A percentile compares a stretch with the other conserved stretches of the same genome.
Evolutionary conservation across 2,888 invertebrate genomes (phyloP).

Genomic region (Dolichopus griseipennis): DNA sequence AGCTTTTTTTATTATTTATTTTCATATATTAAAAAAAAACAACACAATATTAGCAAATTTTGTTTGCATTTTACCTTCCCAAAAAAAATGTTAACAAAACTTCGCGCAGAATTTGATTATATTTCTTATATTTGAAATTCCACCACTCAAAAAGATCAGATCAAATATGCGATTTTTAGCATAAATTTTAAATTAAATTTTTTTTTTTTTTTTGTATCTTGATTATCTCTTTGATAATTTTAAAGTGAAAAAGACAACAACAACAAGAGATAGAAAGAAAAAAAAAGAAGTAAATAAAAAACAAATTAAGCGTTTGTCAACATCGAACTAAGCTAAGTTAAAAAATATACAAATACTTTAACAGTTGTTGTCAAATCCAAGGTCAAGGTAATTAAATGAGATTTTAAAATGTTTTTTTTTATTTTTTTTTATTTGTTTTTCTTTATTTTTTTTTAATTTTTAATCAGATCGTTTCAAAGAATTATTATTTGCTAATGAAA

Average conservation of each 20-base stretch:
- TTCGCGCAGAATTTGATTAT: too few species aligned
- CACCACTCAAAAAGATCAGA: background rate
- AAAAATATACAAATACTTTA: too few species aligned
- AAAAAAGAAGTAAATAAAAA: background rate
- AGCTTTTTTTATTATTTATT: background rate
- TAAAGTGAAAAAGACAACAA: background rate
- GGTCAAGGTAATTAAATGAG: background rate
- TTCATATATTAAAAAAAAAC: too few species aligned
- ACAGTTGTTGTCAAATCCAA: background rate
- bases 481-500: background rate
- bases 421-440: background rate
- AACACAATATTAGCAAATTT: background rate
- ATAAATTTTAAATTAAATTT: background rate
- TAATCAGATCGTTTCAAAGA: background rate
- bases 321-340: background rate
- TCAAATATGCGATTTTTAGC: background rate
- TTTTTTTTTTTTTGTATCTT: background rate
- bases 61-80: conserved; percentile 6
- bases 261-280: background rate
- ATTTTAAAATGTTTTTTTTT: background rate
- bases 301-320: conserved; percentile 1
- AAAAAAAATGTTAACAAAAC: background rate
- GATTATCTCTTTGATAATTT: too few species aligned
- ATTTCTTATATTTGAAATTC: too few species aligned
- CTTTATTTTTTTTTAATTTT: background rate